phyloP scores from a whole-genome alignment of 2,888 invertebrate species.

The Poecilus cupreus region DNA sequence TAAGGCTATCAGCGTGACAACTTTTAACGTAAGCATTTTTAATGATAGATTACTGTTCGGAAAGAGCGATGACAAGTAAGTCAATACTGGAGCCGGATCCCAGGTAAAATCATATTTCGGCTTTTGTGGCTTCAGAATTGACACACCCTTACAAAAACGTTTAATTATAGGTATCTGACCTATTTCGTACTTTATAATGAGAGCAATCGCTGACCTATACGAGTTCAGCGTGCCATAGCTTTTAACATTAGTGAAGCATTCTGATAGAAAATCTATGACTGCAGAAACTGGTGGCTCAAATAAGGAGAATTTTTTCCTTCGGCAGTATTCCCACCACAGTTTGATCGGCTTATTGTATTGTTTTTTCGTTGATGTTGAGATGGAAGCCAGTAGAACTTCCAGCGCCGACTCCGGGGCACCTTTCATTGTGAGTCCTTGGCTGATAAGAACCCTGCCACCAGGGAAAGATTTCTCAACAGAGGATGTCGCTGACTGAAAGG shows the following conservation, averaged over 20 bases:
- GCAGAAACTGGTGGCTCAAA: not conserved
- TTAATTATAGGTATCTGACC: conserved; percentile 48
- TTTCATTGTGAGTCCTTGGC: not conserved
- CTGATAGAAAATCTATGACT: conserved; percentile 30
- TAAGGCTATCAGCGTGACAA: not conserved
- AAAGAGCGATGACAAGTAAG: not conserved
- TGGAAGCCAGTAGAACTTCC: not conserved
- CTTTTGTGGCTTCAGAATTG: not conserved
- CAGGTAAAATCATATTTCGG: not conserved
- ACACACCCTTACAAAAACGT: not conserved
- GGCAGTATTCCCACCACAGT: not conserved
- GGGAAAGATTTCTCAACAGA: not conserved
- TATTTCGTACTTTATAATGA: conserved; percentile 61
- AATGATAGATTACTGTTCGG: not conserved
- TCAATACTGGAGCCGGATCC: not conserved
- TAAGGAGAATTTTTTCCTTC: not conserved
- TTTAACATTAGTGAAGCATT: not conserved
- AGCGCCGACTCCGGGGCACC: not conserved
- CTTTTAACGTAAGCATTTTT: not conserved
- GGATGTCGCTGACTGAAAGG: not conserved
- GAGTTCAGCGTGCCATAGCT: not conserved
- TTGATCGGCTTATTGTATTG: not conserved
- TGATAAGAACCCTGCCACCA: not conserved
- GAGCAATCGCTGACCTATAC: conserved; percentile 58
- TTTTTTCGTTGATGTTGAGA: not conserved